Percentiles rank a stretch among this genome's conserved stretches.
Evolutionary conservation across 2,113 vertebrate genomes (phyloP).

Genomic region (Hemibagrus wyckioides): DNA sequence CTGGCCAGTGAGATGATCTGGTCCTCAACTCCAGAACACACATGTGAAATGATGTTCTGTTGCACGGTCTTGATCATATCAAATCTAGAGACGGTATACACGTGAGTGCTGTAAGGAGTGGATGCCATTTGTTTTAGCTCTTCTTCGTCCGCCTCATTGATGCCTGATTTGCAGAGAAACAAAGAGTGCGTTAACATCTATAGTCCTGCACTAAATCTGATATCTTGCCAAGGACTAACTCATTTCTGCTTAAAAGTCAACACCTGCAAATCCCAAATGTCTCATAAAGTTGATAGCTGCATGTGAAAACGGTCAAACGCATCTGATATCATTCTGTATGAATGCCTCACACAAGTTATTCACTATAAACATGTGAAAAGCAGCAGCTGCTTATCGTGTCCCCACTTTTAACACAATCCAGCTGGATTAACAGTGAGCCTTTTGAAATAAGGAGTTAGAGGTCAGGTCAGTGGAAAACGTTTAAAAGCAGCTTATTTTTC

Average conservation of each 20-base stretch:
- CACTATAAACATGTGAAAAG: slow-evolving; percentile 45
- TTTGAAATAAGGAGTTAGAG: slow-evolving; percentile 35
- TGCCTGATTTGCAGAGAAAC: slow-evolving; percentile 68
- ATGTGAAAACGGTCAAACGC: slow-evolving; percentile 27
- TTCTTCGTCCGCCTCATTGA: slow-evolving; percentile 86
- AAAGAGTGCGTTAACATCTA: neutral
- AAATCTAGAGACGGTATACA: slow-evolving; percentile 83
- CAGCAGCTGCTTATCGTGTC: slow-evolving; percentile 36
- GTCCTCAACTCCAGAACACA: slow-evolving; percentile 87
- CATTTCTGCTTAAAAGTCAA: slow-evolving; percentile 41
- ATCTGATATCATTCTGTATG: slow-evolving; percentile 28
- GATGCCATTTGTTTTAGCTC: slow-evolving; percentile 89
- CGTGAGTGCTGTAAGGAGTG: slow-evolving; percentile 79
- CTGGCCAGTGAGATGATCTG: slow-evolving; percentile 84
- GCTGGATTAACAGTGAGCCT: slow-evolving; percentile 39
- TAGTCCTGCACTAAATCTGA: slow-evolving; percentile 15
- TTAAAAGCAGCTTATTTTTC: slow-evolving; percentile 41
- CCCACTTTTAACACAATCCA: slow-evolving; percentile 50
- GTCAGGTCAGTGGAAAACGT: slow-evolving; percentile 41
- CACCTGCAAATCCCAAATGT: slow-evolving; percentile 40
- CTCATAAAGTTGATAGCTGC: slow-evolving; percentile 48
- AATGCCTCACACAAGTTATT: slow-evolving; percentile 41
- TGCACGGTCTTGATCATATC: slow-evolving; percentile 83
- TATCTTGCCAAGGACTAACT: slow-evolving; percentile 38
- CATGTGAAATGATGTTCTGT: slow-evolving; percentile 81